Percentiles rank a stretch among this genome's conserved stretches.
phyloP scores from a whole-genome alignment of 2,888 invertebrate genomes.

The Hofmannophila pseudospretella region DNA sequence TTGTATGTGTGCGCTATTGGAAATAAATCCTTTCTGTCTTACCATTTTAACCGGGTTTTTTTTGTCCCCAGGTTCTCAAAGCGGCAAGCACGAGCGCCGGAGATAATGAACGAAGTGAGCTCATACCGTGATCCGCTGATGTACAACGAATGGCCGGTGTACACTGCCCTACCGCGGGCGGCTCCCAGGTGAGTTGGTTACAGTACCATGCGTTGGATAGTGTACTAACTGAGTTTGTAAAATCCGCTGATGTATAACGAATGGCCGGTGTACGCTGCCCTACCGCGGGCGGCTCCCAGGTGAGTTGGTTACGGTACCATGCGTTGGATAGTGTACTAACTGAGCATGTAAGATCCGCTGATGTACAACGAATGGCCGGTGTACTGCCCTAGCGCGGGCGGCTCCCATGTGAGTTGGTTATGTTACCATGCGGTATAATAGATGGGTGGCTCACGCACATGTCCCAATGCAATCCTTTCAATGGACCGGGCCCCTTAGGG shows the following conservation, averaged over 20 bases:
- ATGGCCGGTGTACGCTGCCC: conserved; percentile 83
- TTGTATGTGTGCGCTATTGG: too few relatives aligned
- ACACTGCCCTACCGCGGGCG: conserved; percentile 64
- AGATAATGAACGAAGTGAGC: conserved; percentile 91
- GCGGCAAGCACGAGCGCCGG: conserved; percentile 90
- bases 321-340: conserved; percentile 91
- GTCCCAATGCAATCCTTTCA: too few relatives aligned
- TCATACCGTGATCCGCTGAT: conserved; percentile 89
- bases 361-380: conserved; percentile 90
- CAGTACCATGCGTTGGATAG: too few relatives aligned
- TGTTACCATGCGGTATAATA: too few relatives aligned
- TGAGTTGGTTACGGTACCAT: conserved; percentile 58
- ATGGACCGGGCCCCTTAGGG: too few relatives aligned
- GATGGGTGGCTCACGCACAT: too few relatives aligned
- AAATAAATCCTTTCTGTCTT: too few relatives aligned
- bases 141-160: conserved; percentile 89
- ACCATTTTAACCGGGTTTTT: too few relatives aligned
- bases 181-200: conserved; percentile 74
- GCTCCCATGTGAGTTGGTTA: conserved; percentile 74
- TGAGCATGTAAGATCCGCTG: conserved; percentile 90
- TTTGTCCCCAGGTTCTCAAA: conserved; percentile 83
- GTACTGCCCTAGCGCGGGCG: conserved; percentile 66
- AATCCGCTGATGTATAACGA: conserved; percentile 90
- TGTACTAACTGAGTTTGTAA: conserved; percentile 91
- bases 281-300: conserved; percentile 72